Percentiles rank a stretch among this genome's conserved stretches.
Evolutionary conservation across 2,113 vertebrate species (phyloP).

Genomic region (Parotia lawesii): DNA sequence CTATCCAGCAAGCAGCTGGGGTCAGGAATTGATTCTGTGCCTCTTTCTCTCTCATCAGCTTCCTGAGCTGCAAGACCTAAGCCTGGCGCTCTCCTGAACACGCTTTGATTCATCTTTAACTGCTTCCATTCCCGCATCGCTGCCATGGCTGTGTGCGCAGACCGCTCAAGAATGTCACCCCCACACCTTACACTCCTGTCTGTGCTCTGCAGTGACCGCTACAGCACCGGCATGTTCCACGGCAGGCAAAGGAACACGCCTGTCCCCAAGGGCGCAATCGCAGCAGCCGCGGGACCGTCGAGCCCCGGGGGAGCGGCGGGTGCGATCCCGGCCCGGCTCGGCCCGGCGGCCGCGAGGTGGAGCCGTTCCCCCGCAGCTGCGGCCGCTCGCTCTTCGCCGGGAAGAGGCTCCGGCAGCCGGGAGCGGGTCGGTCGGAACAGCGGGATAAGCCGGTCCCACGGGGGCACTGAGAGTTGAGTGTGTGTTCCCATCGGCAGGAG

Average conservation of each 20-base stretch:
- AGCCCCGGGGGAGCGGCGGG: not conserved
- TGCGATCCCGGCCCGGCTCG: not conserved
- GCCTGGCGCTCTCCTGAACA: not conserved
- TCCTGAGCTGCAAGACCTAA: not conserved
- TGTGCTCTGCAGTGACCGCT: not conserved
- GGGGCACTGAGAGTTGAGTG: rapidly evolving
- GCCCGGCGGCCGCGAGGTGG: constrained; percentile 5
- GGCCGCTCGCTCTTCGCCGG: not conserved
- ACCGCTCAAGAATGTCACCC: too few species aligned
- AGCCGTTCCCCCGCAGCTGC: not conserved
- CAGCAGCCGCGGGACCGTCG: not conserved
- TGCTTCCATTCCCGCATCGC: rapidly evolving
- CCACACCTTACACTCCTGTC: too few species aligned
- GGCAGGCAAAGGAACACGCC: not conserved
- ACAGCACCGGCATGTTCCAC: rapidly evolving
- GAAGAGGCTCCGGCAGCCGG: not conserved
- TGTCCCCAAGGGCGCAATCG: not conserved
- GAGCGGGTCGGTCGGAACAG: rapidly evolving
- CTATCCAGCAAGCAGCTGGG: not conserved
- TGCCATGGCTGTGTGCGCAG: rapidly evolving
- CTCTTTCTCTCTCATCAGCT: not conserved
- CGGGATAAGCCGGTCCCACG: not conserved
- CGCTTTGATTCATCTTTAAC: rapidly evolving
- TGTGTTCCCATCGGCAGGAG: not conserved
- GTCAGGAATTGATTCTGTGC: not conserved